Evolutionary conservation across 2,113 vertebrate species (phyloP), one percentile per base, ranked within the genome.

Genomic region (Phycodurus eques): DNA sequence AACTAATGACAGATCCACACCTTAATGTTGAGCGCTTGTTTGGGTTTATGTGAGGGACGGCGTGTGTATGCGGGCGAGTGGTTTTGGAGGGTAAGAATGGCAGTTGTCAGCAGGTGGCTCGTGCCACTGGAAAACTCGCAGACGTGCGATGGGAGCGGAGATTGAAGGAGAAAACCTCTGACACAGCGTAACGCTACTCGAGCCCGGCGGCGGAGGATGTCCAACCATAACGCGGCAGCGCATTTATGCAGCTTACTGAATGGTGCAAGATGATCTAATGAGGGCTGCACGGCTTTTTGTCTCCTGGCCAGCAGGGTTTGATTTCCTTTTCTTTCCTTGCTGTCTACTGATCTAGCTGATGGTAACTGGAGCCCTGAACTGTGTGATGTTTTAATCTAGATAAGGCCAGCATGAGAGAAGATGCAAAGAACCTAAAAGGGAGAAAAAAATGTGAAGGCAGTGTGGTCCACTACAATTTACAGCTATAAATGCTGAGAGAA

Each of bases 1-100:
- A 88, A 89, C 89, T 90, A 91, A 88, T 88, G 91, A 89, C 89
- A 92, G 90, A 92, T 88, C 89, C 87, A 87, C 90, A 91, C 87
- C 90, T 90, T 90, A 89, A 85, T 86, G 88, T 81, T 84, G 74
- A 89, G 86, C 86, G 87, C 84, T 90, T 88, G 85, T 90, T 88
- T 89, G 89, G 87, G 79, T 86, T 88, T 76, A 78, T 64, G 71
- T 27, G 22, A 56, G 56, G 54, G 77, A 80, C 73, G 60, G 22
- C 47, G 44, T 77, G 73, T 20, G 77, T 65, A 68, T 61, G 67
- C 44, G 67, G 61, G 70, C 56, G 63, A 57, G 72, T 49, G 70
- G 61, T 49, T 76, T 62, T 54, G 12, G 43, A 15, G 72, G 65
- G 12, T 2, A 31, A 75, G 65, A 60, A 77, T 61, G 76, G 83